phyloP scores from a whole-genome alignment of 2,888 invertebrate species.

The Agriopis aurantiaria region DNA sequence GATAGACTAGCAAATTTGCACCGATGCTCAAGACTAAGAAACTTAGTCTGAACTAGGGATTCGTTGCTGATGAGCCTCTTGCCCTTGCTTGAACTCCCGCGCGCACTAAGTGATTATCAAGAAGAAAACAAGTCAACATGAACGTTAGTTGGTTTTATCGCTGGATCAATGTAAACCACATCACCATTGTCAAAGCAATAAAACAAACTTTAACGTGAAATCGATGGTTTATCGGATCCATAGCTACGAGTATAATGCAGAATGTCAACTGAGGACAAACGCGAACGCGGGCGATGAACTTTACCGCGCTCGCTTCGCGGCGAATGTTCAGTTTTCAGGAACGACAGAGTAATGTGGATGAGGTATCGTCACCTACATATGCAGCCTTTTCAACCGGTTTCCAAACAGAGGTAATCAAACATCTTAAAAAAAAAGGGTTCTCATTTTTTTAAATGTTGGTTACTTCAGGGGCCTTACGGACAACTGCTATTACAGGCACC shows the following conservation, averaged over 20 bases:
- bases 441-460: no score
- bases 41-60: no score
- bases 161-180: not conserved
- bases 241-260: conserved; percentile 28
- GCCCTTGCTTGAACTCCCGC: no score
- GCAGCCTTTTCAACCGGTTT: not conserved
- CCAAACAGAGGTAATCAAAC: no score
- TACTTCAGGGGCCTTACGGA: no score
- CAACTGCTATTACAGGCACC: no score
- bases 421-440: no score
- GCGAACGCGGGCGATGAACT: conserved; percentile 63
- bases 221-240: conserved; percentile 30
- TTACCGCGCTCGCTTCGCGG: conserved; percentile 59
- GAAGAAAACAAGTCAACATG: no score
- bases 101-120: no score
- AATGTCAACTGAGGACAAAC: conserved; percentile 45
- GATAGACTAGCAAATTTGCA: no score
- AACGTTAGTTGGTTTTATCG: not conserved
- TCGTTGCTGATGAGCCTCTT: no score
- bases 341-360: conserved; percentile 54
- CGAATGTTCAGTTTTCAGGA: conserved; percentile 65
- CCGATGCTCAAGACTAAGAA: no score
- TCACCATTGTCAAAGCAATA: conserved; percentile 10
- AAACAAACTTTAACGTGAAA: conserved; percentile 26
- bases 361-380: not conserved